These are phyloP conservation scores for Homarus americanus DNA, from an alignment of 1,140 invertebrate genomes.

Conservation along the genomic window DNA sequence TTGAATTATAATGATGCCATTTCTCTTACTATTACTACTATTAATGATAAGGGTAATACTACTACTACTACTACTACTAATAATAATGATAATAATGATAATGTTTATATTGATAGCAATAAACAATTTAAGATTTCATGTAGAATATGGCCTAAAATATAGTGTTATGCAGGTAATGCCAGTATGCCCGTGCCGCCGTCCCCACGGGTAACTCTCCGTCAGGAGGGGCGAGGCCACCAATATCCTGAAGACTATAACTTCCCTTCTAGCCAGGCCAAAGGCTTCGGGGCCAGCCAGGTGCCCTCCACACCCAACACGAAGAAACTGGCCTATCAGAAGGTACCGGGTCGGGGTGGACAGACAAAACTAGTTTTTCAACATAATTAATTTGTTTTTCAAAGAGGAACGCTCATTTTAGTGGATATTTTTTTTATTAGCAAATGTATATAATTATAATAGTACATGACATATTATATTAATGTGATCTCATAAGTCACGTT, in stretches of 20 bases:
- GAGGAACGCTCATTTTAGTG: no score
- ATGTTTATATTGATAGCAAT: not conserved
- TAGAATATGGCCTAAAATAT: not conserved
- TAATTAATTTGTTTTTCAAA: no score
- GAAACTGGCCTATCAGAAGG: not conserved
- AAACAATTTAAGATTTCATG: not conserved
- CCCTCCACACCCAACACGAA: not conserved
- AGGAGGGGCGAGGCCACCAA: constrained; percentile 16
- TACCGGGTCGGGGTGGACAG: constrained; percentile 11
- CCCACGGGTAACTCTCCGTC: constrained; percentile 5
- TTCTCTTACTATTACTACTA: not conserved
- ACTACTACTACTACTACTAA: not conserved
- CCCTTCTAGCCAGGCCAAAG: not conserved
- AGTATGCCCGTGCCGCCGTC: not conserved
- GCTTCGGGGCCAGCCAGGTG: not conserved
- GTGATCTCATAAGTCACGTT: no score
- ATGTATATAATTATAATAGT: no score
- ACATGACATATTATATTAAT: no score
- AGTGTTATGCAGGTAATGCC: not conserved
- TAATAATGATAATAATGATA: not conserved
- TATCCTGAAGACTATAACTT: constrained; percentile 8
- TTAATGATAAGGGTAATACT: not conserved
- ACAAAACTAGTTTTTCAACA: constrained; percentile 1
- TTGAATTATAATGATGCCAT: no score
- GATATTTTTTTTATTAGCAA: no score